A percentile compares a stretch with the other conserved stretches of the same genome.
Evolutionary conservation across 1,140 invertebrate genomes (phyloP).

Genomic region (Portunus trituberculatus): DNA sequence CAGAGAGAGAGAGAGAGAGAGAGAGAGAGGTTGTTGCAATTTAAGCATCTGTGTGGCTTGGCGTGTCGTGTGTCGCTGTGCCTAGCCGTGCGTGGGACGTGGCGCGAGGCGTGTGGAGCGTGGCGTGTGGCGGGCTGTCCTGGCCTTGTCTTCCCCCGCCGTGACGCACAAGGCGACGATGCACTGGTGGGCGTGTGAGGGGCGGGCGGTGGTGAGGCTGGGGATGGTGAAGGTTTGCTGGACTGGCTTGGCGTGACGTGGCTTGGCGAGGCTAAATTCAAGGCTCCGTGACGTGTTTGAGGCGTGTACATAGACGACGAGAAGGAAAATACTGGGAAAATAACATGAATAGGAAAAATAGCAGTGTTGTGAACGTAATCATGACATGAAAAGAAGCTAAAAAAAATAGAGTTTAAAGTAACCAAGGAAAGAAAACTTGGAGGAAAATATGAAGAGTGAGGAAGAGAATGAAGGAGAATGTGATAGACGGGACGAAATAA

Average conservation of each 20-base stretch:
- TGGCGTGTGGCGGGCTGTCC: neutral
- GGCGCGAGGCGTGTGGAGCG: neutral
- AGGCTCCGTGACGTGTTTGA: too few relatives aligned
- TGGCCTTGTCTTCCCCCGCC: neutral
- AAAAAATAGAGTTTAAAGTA: too few relatives aligned
- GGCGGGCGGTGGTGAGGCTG: neutral
- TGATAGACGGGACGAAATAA: too few relatives aligned
- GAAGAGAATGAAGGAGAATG: too few relatives aligned
- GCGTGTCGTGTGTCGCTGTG: neutral
- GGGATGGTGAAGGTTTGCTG: neutral
- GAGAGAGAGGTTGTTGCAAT: neutral
- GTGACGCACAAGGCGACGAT: neutral
- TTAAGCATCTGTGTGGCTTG: neutral
- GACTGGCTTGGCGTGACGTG: neutral
- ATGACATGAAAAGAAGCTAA: too few relatives aligned
- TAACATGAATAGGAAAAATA: too few relatives aligned
- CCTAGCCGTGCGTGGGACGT: neutral
- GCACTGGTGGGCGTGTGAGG: neutral
- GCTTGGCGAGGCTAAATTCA: neutral
- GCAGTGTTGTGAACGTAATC: too few relatives aligned
- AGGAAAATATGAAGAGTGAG: too few relatives aligned
- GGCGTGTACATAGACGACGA: too few relatives aligned
- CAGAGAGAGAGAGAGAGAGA: neutral
- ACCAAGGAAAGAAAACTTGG: too few relatives aligned
- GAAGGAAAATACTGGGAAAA: too few relatives aligned